Base-by-base conservation (phyloP, 2,113 vertebrate species). In the Atlantisia rogersi region DNA sequence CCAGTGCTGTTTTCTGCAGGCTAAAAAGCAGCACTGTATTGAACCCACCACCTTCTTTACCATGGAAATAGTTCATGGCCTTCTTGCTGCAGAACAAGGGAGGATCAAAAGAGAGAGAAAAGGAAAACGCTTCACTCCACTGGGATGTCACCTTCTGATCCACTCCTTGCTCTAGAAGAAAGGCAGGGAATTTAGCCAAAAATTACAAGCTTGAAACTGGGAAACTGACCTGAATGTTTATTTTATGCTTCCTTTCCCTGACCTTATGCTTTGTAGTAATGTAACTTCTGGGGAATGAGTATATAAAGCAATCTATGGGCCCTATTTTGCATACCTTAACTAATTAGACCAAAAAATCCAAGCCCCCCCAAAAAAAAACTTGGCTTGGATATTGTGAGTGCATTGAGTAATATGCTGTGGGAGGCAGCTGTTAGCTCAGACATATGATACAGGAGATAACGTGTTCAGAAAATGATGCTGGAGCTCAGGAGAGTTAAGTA, bases 141-240 rank as follows among this genome's bases (percentile, higher is more conserved):
- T 64, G 96, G 83, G 83, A 81, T 50, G 22, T 77, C 39, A 29
- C 71, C 87, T 71, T 39, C 65, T 91, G 91, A 70, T 82, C 93
- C 0, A 0, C 12, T 53, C 58, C 89, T 71, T 29, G 3, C 65
- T 75, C 56, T 80, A 13, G 31, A 53, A 56, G 60, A 42, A 74
- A 88, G 25, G 24, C 0, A 1, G 35, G 59, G 71, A 88, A 65
- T 65, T 69, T 28, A 80, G 48, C 79, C 82, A 56, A 65, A 94
- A 90, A 42, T 42, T 84, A 63, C 8, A 35, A 77, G 31, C 26
- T 25, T 40, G 50, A 60, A 78, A 52, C 2, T 3, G 64, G 65
- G 69, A 83, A 95, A 75, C 48, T 25, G 64, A 60, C 15, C 58
- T 50, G 53, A 81, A 67, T 16, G 35, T 32, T 92, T 65, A 2